A percentile compares a stretch with the other conserved stretches of the same genome.
These are phyloP conservation scores for Herminia tarsipennalis DNA, from an alignment of 2,888 invertebrate genomes.

Conservation along the genomic window DNA sequence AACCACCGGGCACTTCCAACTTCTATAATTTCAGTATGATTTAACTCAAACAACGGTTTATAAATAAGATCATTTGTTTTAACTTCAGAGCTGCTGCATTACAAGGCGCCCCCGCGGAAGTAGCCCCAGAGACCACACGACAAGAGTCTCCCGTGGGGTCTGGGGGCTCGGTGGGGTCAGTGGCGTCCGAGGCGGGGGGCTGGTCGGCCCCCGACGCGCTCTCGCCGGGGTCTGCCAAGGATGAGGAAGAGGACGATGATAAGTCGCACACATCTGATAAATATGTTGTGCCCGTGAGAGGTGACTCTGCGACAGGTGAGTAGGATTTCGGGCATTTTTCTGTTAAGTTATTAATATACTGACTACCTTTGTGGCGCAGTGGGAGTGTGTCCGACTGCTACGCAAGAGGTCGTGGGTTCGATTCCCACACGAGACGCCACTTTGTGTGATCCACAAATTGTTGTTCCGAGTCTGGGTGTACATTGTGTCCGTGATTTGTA, in stretches of 20 bases:
- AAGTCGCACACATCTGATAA: slow-evolving; percentile 47
- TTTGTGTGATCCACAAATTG: too few relatives aligned
- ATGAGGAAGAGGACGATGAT: slow-evolving; percentile 64
- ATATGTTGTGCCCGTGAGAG: slow-evolving; percentile 62
- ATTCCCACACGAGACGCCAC: too few relatives aligned
- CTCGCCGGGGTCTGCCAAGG: slow-evolving; percentile 69
- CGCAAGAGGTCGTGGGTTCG: too few relatives aligned
- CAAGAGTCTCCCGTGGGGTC: slow-evolving; percentile 33
- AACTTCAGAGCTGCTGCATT: slow-evolving; percentile 71
- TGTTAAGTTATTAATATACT: too few relatives aligned
- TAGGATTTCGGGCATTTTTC: not conserved
- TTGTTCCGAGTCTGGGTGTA: too few relatives aligned
- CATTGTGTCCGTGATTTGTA: too few relatives aligned
- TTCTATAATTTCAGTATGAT: not conserved
- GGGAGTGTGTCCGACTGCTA: too few relatives aligned
- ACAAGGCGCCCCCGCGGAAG: slow-evolving; percentile 56
- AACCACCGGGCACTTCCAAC: too few relatives aligned
- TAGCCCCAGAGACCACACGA: slow-evolving; percentile 38
- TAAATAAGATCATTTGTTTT: not conserved
- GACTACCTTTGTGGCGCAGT: too few relatives aligned
- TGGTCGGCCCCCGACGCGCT: slow-evolving; percentile 75
- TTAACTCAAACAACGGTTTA: not conserved
- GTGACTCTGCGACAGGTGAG: slow-evolving; percentile 52
- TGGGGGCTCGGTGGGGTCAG: slow-evolving; percentile 13
- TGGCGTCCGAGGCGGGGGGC: slow-evolving; percentile 25